phyloP scores from a whole-genome alignment of 2,113 vertebrate species.

The Tenrec ecaudatus region DNA sequence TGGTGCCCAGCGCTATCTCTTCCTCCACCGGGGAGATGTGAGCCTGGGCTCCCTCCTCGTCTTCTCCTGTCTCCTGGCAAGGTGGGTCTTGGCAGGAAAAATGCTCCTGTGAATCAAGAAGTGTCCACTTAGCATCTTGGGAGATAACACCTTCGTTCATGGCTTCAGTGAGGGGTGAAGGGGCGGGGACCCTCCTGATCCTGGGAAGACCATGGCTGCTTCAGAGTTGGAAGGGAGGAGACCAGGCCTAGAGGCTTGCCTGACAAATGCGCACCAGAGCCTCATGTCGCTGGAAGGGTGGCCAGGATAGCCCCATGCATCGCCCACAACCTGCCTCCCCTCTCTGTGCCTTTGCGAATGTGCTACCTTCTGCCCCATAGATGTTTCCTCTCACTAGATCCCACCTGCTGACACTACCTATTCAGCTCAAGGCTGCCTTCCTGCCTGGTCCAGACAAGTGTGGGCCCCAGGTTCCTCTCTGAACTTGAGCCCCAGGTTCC shows the following conservation, averaged over 20 bases:
- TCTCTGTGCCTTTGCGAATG: too few species aligned
- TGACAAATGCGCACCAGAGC: background rate
- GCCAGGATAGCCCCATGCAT: background rate
- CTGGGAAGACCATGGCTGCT: background rate
- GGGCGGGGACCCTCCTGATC: background rate
- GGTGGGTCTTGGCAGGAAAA: constrained; percentile 45
- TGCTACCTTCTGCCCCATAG: rapidly evolving
- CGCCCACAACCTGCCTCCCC: rapidly evolving
- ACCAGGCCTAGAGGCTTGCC: background rate
- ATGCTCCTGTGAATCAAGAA: constrained; percentile 63
- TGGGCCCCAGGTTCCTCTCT: background rate
- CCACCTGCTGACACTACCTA: background rate
- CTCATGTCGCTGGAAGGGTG: rapidly evolving
- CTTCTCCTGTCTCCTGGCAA: background rate
- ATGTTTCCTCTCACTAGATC: background rate
- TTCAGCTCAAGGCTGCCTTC: background rate
- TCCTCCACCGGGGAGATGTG: constrained; percentile 20
- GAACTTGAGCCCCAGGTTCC: background rate
- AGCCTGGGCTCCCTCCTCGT: background rate
- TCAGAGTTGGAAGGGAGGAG: background rate
- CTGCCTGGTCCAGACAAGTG: background rate
- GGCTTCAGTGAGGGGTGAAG: background rate
- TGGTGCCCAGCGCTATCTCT: constrained; percentile 50
- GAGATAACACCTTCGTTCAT: background rate
- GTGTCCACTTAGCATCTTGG: constrained; percentile 25